Evolutionary conservation across 2,888 invertebrate species (phyloP).

Genomic region (Dryococelus australis): DNA sequence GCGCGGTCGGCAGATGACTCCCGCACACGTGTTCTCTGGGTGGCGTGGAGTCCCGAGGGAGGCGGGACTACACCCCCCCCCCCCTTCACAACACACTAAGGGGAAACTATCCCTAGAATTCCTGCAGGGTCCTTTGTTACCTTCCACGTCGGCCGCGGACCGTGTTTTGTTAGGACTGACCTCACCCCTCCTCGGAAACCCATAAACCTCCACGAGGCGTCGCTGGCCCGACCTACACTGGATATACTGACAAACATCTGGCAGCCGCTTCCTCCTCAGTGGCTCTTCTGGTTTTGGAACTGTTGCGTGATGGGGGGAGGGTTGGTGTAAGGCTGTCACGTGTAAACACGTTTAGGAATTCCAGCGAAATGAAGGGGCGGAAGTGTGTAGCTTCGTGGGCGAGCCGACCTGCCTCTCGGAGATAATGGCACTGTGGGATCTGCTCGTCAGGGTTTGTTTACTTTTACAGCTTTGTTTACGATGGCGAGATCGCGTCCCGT

Average conservation of each 20-base stretch:
- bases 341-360: neutral
- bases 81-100: too few relatives aligned
- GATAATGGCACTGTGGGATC: too few relatives aligned
- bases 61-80: too few relatives aligned
- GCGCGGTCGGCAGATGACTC: neutral
- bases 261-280: neutral
- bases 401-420: neutral
- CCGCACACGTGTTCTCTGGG: neutral
- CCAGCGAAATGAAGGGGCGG: neutral
- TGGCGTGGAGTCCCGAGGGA: neutral
- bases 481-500: too few relatives aligned
- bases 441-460: too few relatives aligned
- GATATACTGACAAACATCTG: neutral
- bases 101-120: neutral
- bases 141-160: neutral
- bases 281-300: neutral
- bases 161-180: conserved; percentile 1
- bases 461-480: too few relatives aligned
- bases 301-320: too few relatives aligned
- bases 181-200: neutral
- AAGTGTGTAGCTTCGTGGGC: neutral
- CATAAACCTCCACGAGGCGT: neutral
- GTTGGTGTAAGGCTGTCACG: neutral
- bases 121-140: neutral
- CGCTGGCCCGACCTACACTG: neutral